Evolutionary conservation across 2,797 vertebrate genomes (phyloP).

Genomic region (Anisognathus igniventris): DNA sequence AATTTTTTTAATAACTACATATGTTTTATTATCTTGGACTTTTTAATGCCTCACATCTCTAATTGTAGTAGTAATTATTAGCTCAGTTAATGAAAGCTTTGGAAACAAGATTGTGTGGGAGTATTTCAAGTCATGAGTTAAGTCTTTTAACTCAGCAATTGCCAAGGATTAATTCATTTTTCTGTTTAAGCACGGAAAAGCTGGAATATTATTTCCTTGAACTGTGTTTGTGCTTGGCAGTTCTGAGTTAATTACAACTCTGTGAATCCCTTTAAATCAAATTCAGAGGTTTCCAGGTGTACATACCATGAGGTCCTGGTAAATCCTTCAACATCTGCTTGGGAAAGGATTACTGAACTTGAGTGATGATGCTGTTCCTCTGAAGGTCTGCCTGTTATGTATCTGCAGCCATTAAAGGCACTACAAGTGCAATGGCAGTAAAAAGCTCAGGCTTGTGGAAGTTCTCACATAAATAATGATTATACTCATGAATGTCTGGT

Average conservation of each 20-base stretch:
- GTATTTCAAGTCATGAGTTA: constrained; percentile 61
- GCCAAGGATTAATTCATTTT: constrained; percentile 69
- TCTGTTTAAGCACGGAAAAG: constrained; percentile 33
- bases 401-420: constrained; percentile 41
- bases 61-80: constrained; percentile 70
- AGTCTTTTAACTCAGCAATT: constrained; percentile 74
- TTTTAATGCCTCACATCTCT: constrained; percentile 55
- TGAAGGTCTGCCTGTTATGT: constrained; percentile 57
- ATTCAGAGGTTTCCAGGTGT: constrained; percentile 62
- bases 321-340: constrained; percentile 68
- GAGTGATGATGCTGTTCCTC: constrained; percentile 64
- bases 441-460: constrained; percentile 20
- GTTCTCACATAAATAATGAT: constrained; percentile 54
- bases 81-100: constrained; percentile 67
- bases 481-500: constrained; percentile 9
- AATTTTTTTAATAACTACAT: constrained; percentile 33
- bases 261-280: constrained; percentile 63
- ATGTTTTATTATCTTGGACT: constrained; percentile 59
- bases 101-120: constrained; percentile 65
- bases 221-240: constrained; percentile 53
- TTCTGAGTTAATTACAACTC: constrained; percentile 70
- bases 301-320: constrained; percentile 30
- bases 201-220: constrained; percentile 67
- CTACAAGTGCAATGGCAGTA: constrained; percentile 28
- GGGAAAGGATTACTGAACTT: constrained; percentile 42